Percentiles rank a stretch among this genome's conserved stretches.
Evolutionary conservation across 1,140 invertebrate genomes (phyloP).

Genomic region (Uloborus diversus): DNA sequence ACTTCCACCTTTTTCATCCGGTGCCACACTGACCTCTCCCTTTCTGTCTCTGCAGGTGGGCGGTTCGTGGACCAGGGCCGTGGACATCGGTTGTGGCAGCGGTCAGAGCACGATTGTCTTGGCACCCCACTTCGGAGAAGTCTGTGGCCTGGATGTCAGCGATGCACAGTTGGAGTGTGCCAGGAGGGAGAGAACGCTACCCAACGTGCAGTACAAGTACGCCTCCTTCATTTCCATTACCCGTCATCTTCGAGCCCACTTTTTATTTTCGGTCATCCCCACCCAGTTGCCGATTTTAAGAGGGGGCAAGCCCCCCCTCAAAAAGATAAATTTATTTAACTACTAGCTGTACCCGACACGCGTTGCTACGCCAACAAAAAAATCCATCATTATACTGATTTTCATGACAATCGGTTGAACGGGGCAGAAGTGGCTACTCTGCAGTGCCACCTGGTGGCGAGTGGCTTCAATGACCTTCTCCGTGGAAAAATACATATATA

Average conservation of each 20-base stretch:
- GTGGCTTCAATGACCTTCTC: too few relatives aligned
- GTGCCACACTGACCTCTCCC: too few relatives aligned
- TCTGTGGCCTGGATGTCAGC: conserved; percentile 66
- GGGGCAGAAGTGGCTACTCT: too few relatives aligned
- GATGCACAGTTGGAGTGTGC: conserved; percentile 65
- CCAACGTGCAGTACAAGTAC: conserved; percentile 40
- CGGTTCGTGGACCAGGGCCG: conserved; percentile 14
- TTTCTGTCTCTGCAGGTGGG: neutral
- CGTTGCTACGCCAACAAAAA: too few relatives aligned
- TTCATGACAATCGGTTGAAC: too few relatives aligned
- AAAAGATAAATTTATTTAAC: neutral
- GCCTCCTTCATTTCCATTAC: neutral
- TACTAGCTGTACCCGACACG: too few relatives aligned
- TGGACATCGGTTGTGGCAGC: conserved; percentile 68
- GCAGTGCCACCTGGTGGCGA: too few relatives aligned
- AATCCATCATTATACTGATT: too few relatives aligned
- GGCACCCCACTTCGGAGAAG: conserved; percentile 64
- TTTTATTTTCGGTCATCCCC: neutral
- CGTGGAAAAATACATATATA: too few relatives aligned
- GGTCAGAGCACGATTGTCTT: conserved; percentile 68
- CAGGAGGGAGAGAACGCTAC: conserved; percentile 2
- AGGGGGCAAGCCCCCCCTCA: too few relatives aligned
- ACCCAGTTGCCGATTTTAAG: too few relatives aligned
- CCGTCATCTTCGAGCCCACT: neutral
- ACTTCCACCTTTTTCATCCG: too few relatives aligned